Base-by-base conservation (phyloP, 1,140 invertebrate genomes). In the Cotesia typhae region DNA sequence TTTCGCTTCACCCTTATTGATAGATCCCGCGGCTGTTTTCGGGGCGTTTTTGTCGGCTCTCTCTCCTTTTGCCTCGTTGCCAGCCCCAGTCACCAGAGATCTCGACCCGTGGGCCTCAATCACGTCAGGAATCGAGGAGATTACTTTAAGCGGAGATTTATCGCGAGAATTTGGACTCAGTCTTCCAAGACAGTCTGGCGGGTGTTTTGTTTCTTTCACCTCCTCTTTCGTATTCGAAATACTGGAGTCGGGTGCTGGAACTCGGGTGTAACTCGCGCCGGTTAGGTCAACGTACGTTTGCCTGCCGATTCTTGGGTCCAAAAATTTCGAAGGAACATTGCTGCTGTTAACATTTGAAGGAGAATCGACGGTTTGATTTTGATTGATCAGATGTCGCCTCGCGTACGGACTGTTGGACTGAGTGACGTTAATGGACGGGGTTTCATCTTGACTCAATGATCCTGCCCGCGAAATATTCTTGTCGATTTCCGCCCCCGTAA, bases 121-220 rank as follows among this genome's bases (percentile, higher is more conserved):
- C 4, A 83, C 81, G 64, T 83, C 83, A 10, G 81, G 83, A 55
- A 84, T 80, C 9, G 75, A 71, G 9, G 78, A 78, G 28, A 79
- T 65, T 14, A 74, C 76, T 51, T 74, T 76, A 57, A 75, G 74
- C n/a, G 78, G 76, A 47, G 71, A 68, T 67, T 73, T 77, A 38
- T 79, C 75, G 12, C 67, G 66, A 6, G 67, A 53, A 55, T 75
- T 78, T 28, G 76, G 79, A 71, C 78, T 79, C 2, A 74, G 52
- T 55, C 70, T 73, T 37, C 75, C 74, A 17, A 76, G 66, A 53
- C 77, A 77, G 65, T 79, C 79, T 12, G 76, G 73, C 68, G 74
- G 55, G 59, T 73, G 66, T 67, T 71, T 61, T 28, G 20, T 17
- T 14, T 65, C 4, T 41, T 52, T 10, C 6, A 37, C 17, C 41